Percentiles rank a stretch among this genome's conserved stretches.
Evolutionary conservation across 2,888 invertebrate species (phyloP).

Genomic region (Sinopyrophorus schimmeli): DNA sequence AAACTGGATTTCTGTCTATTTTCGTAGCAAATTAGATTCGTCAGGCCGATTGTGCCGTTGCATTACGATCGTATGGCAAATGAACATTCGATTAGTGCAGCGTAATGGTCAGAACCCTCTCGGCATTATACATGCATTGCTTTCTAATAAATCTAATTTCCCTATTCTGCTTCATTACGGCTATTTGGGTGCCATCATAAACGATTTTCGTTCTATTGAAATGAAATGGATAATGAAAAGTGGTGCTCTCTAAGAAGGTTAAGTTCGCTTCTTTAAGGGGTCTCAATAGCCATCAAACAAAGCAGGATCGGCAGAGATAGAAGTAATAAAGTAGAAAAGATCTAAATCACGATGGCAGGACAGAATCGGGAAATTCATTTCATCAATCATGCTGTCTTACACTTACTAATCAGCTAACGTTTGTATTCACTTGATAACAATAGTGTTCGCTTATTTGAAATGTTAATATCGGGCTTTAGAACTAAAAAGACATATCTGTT

Average conservation of each 20-base stretch:
- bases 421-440: conserved; percentile 10
- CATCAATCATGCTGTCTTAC: conserved; percentile 20
- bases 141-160: conserved; percentile 17
- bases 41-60: conserved; percentile 19
- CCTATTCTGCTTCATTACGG: too few relatives aligned
- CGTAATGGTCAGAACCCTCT: conserved; percentile 18
- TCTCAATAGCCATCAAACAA: conserved; percentile 11
- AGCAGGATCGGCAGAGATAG: conserved; percentile 8
- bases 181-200: too few relatives aligned
- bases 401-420: conserved; percentile 17
- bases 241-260: too few relatives aligned
- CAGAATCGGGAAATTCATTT: conserved; percentile 13
- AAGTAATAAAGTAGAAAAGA: conserved; percentile 17
- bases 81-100: conserved; percentile 27
- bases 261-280: conserved; percentile 1
- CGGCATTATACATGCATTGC: conserved; percentile 14
- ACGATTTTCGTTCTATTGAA: too few relatives aligned
- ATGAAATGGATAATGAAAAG: too few relatives aligned
- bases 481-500: too few relatives aligned
- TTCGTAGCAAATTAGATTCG: conserved; percentile 20
- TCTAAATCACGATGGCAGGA: conserved; percentile 10
- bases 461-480: too few relatives aligned
- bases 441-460: too few relatives aligned
- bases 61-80: conserved; percentile 18
- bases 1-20: conserved; percentile 15